Evolutionary conservation across 2,888 invertebrate genomes (phyloP).

Genomic region (Adela reaumurella): DNA sequence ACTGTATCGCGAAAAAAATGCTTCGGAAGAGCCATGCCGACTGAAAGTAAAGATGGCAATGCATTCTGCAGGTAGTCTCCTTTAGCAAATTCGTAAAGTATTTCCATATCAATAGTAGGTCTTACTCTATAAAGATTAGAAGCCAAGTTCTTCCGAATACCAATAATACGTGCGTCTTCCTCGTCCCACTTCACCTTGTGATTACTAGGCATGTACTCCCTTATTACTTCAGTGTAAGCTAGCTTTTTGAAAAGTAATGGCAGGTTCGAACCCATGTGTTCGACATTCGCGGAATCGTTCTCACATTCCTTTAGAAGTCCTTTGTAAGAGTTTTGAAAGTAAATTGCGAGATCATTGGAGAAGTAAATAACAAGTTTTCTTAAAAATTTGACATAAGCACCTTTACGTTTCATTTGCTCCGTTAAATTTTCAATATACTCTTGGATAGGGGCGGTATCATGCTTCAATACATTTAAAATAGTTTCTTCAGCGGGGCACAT

Average conservation of each 20-base stretch:
- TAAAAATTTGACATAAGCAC: no score
- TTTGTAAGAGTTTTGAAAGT: neutral
- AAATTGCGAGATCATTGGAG: neutral
- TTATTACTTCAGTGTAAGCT: neutral
- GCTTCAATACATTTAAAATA: neutral
- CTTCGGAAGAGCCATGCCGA: neutral
- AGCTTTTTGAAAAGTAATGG: neutral
- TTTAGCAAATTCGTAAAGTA: neutral
- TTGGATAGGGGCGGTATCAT: neutral
- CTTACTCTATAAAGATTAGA: conserved; percentile 9
- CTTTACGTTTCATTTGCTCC: neutral
- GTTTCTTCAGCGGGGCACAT: neutral
- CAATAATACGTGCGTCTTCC: conserved; percentile 3
- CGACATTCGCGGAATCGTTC: neutral
- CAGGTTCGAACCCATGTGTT: neutral
- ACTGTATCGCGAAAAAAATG: neutral
- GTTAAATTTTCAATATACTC: neutral
- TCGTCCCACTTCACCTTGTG: neutral
- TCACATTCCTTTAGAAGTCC: neutral
- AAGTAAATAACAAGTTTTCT: neutral
- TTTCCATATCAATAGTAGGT: conserved; percentile 5
- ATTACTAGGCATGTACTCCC: neutral
- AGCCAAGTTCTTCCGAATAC: conserved; percentile 5
- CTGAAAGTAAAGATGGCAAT: neutral
- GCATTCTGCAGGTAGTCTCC: conserved; percentile 1